A percentile compares a stretch with the other conserved stretches of the same genome.
Evolutionary conservation across 2,797 vertebrate genomes (phyloP).

Genomic region (Sebastes melanostomus): DNA sequence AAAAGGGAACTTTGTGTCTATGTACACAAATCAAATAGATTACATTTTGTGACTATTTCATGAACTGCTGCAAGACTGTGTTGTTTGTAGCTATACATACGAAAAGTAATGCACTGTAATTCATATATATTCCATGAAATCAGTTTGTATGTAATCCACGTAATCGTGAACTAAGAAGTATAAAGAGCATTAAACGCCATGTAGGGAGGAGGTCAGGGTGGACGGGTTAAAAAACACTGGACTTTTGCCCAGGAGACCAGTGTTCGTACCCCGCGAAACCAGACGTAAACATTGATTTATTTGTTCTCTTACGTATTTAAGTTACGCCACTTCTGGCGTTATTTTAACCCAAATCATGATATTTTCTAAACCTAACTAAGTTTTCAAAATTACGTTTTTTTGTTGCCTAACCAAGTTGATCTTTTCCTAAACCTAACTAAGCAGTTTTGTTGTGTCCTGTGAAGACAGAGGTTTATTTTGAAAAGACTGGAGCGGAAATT

Average conservation of each 20-base stretch:
- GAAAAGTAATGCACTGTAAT: background rate
- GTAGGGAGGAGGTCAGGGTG: no score
- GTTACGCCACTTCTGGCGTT: background rate
- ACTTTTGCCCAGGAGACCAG: background rate
- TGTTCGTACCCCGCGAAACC: background rate
- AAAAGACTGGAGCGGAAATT: background rate
- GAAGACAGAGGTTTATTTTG: background rate
- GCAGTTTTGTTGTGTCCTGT: background rate
- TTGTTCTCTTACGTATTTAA: background rate
- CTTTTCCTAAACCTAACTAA: background rate
- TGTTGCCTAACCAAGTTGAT: background rate
- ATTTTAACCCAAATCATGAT: background rate
- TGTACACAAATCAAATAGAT: no score
- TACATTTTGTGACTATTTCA: no score
- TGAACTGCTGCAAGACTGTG: background rate
- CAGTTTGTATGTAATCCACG: background rate
- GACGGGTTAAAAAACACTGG: no score
- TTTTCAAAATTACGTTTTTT: background rate
- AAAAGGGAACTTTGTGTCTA: background rate
- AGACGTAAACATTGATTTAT: background rate
- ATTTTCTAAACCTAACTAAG: background rate
- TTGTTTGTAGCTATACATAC: background rate
- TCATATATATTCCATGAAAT: background rate
- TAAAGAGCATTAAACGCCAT: background rate
- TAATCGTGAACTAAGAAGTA: background rate